Base-by-base conservation (phyloP, 1,140 invertebrate species). In the Melanaphis sacchari region DNA sequence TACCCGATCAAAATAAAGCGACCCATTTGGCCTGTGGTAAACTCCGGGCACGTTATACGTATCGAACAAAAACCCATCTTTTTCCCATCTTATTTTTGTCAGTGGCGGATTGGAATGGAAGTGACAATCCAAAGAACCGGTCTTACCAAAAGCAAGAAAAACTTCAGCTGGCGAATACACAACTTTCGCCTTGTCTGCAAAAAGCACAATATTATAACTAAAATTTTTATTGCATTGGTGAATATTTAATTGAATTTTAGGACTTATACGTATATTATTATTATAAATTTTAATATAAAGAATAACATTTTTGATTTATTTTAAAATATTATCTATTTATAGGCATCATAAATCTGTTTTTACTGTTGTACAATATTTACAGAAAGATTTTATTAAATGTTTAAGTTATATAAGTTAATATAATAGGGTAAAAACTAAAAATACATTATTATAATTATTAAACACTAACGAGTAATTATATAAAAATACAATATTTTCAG, bases 61-160 rank as follows among this genome's bases (percentile, higher is more conserved):
- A 95, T 99, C 98, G 95, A 98, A 98, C 0, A 98, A 96, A 94
- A 98, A 97, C 38, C 98, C 98, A 95, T 99, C 98, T 95, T 99
- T 98, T 95, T 98, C 98, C 99, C 99, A 99, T 90, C 98, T 97
- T 40, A 99, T 96, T 95, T 98, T 98, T n/a, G 97, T 98, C 92
- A 99, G 95, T 5, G 98, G 97, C 36, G 99, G 99, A 96, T 99
- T 99, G 0, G 98, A 97, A 94, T 98, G 96, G 94, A 99, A 98
- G 94, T 98, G 98, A 95, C 99, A 99, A 95, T 98, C 98, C 76
- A 99, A 96, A 76, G 98, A 96, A 31, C 98, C 98, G n/a, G 97
- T 96, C 94, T 98, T 97, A n/a, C 98, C 98, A 94, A 97, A 97
- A 0, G 98, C 97, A 93, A 99, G 96, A 94, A 97, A 98, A 49